A percentile compares a stretch with the other conserved stretches of the same genome.
phyloP scores from a whole-genome alignment of 2,797 vertebrate genomes.

The Typhlichthys eigenmanni region DNA sequence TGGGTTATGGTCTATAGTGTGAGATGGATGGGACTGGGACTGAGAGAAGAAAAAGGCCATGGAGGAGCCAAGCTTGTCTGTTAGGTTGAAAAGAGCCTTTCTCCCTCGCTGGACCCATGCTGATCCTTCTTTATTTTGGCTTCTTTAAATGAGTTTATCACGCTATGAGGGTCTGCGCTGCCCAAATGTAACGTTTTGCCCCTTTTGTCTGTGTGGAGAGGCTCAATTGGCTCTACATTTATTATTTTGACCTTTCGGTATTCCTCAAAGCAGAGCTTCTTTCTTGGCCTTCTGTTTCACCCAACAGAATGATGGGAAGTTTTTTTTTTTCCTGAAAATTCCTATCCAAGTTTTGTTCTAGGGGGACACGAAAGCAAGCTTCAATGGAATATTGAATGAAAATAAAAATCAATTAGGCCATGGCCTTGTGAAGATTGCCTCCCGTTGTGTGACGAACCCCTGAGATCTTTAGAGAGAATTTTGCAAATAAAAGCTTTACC shows the following conservation, averaged over 20 bases:
- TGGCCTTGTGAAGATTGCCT: constrained; percentile 73
- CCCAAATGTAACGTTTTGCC: constrained; percentile 86
- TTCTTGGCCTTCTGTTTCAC: constrained; percentile 72
- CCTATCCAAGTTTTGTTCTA: constrained; percentile 78
- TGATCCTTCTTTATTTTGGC: constrained; percentile 78
- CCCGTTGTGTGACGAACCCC: constrained; percentile 66
- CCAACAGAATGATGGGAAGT: constrained; percentile 70
- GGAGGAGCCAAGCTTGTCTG: constrained; percentile 80
- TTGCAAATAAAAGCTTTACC: constrained; percentile 72
- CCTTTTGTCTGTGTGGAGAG: constrained; percentile 77
- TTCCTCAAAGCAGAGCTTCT: constrained; percentile 79
- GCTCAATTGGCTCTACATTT: constrained; percentile 90
- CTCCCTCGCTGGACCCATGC: constrained; percentile 74
- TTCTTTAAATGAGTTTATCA: constrained; percentile 87
- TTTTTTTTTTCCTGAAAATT: constrained; percentile 54
- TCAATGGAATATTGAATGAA: constrained; percentile 79
- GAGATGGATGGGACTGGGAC: constrained; percentile 41
- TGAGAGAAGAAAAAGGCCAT: constrained; percentile 55
- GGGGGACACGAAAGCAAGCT: constrained; percentile 76
- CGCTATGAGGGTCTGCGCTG: constrained; percentile 80
- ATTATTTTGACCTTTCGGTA: constrained; percentile 90
- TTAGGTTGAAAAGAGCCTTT: constrained; percentile 74
- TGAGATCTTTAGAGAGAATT: constrained; percentile 69
- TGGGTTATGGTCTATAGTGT: constrained; percentile 11
- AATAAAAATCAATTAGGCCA: constrained; percentile 87